Percentiles rank a stretch among this genome's conserved stretches.
These are phyloP conservation scores for Ridgeia piscesae DNA, from an alignment of 1,140 invertebrate species.

Conservation along the genomic window DNA sequence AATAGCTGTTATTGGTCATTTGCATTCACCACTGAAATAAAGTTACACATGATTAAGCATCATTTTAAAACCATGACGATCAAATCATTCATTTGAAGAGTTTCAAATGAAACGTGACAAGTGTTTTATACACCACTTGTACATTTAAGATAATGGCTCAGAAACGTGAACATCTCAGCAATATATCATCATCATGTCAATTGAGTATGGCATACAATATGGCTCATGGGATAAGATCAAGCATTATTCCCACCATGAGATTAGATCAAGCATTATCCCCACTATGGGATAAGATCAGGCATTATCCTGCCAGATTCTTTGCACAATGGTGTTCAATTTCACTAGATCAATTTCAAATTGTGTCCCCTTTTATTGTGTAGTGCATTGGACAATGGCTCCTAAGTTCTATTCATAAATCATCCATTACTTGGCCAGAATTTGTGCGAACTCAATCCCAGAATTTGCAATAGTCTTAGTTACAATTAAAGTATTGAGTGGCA, in stretches of 20 bases:
- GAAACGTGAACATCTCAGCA: background rate
- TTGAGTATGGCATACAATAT: no score
- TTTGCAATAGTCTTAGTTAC: background rate
- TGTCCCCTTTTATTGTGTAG: background rate
- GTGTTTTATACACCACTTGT: background rate
- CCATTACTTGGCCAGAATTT: background rate
- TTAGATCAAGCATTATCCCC: background rate
- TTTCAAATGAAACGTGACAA: background rate
- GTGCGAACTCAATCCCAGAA: background rate
- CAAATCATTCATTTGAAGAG: background rate
- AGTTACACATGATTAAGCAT: background rate
- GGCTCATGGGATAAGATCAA: no score
- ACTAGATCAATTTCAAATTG: background rate
- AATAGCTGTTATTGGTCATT: background rate
- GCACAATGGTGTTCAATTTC: background rate
- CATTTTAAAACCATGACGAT: background rate
- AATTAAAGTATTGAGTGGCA: background rate
- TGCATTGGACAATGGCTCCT: background rate
- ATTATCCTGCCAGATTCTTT: background rate
- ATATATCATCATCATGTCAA: no score
- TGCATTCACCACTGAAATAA: background rate
- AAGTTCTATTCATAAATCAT: background rate
- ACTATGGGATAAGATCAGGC: background rate
- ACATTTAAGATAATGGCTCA: background rate
- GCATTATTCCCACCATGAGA: background rate